A percentile compares a stretch with the other conserved stretches of the same genome.
These are phyloP conservation scores for Chrysina gloriosa DNA, from an alignment of 2,888 invertebrate species.

Conservation along the genomic window DNA sequence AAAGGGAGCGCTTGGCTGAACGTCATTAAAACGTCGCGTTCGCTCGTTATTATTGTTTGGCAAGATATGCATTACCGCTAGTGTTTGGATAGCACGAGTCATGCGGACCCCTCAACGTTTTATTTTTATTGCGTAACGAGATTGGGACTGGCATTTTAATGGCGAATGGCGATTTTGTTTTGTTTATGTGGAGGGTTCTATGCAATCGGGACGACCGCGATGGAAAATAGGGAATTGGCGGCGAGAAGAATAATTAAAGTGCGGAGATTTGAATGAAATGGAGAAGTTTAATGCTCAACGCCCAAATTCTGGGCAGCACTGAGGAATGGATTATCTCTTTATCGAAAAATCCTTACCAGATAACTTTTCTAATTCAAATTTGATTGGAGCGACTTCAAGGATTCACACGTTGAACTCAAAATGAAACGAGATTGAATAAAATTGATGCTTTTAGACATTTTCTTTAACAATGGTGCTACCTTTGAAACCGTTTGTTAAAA, in stretches of 20 bases:
- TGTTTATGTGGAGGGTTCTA: not conserved
- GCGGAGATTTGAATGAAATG: not conserved
- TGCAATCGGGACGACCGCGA: not conserved
- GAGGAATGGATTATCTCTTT: too few species aligned
- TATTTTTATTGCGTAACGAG: slow-evolving; percentile 10
- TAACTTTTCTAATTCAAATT: too few species aligned
- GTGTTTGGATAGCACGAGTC: not conserved
- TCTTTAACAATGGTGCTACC: too few species aligned
- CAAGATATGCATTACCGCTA: not conserved
- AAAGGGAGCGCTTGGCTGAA: not conserved
- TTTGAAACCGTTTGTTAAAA: too few species aligned
- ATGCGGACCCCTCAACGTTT: not conserved
- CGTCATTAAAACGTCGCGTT: not conserved
- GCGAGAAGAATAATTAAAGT: not conserved
- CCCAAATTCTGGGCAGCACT: too few species aligned
- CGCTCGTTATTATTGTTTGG: slow-evolving; percentile 3
- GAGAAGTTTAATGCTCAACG: not conserved
- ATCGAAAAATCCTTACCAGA: too few species aligned
- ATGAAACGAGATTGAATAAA: too few species aligned
- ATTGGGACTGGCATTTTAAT: slow-evolving; percentile 10
- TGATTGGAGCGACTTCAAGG: too few species aligned
- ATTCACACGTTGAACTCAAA: too few species aligned
- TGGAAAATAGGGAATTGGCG: not conserved
- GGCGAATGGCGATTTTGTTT: not conserved
- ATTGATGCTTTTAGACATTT: too few species aligned